Conservation (phyloP, 2,888 invertebrate genomes). For the Hydropsyche betteni region DNA sequence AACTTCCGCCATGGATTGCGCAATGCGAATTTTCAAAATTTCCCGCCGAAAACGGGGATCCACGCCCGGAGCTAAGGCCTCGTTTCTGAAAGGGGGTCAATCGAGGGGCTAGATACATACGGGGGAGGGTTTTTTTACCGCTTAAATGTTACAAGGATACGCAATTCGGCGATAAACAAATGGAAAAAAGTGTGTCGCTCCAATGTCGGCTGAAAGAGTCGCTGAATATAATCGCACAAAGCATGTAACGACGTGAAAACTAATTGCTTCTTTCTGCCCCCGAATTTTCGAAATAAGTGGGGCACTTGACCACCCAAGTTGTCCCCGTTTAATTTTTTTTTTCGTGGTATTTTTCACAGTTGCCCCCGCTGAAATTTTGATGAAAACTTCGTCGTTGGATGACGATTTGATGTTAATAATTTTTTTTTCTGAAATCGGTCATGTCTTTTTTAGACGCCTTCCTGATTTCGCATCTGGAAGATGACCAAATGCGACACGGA, state of each 20-base stretch:
- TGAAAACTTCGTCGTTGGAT: no score
- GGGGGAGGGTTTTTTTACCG: no score
- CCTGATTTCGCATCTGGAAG: neutral
- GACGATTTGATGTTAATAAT: no score
- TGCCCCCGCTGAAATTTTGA: neutral
- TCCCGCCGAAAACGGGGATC: neutral
- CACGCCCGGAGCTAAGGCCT: neutral
- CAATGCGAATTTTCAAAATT: neutral
- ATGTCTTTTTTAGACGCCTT: neutral
- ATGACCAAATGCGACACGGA: neutral
- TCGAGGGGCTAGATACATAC: neutral
- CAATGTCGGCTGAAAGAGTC: conserved; percentile 1
- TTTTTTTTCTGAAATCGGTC: neutral
- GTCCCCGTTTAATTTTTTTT: neutral
- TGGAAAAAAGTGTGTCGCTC: neutral
- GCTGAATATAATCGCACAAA: neutral
- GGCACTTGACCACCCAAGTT: conserved; percentile 5
- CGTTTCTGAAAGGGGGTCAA: neutral
- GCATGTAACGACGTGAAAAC: conserved; percentile 18
- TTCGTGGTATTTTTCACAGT: neutral
- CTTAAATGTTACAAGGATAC: conserved; percentile 16
- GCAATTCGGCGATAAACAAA: conserved; percentile 11
- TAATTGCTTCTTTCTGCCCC: conserved; percentile 24
- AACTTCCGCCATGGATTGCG: neutral
- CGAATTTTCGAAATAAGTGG: conserved; percentile 10